These are phyloP conservation scores for Capitulum mitella DNA, from an alignment of 2,888 invertebrate species.

Conservation along the genomic window DNA sequence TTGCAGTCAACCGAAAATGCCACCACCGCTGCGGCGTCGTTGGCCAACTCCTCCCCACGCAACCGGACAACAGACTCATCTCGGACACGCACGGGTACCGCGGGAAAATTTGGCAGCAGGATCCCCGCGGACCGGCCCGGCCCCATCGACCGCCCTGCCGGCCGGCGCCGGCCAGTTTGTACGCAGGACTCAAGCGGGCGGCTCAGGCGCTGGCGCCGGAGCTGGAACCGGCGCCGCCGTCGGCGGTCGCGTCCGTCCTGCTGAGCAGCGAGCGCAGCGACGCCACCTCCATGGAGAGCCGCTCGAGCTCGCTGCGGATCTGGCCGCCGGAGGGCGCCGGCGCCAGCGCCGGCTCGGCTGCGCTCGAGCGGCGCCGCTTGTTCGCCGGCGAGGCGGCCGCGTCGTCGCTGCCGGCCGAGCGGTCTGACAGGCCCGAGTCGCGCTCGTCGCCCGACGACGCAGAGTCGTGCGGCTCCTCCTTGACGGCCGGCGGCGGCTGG, in stretches of 20 bases:
- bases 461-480: conserved; percentile 68
- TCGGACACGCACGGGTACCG: neutral
- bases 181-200: neutral
- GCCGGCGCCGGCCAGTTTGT: neutral
- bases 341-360: conserved; percentile 27
- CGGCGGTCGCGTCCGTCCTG: neutral
- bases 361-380: neutral
- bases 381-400: conserved; percentile 26
- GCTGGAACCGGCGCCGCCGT: no score
- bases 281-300: conserved; percentile 83
- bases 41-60: neutral
- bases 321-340: conserved; percentile 30
- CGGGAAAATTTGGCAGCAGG: neutral
- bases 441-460: conserved; percentile 71
- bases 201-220: neutral
- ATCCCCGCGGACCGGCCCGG: neutral
- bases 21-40: neutral
- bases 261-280: conserved; percentile 58
- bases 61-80: neutral
- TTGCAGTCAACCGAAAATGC: no score
- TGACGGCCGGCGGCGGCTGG: conserved; percentile 62
- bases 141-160: neutral
- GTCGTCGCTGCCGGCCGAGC: conserved; percentile 31
- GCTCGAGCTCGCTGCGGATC: conserved; percentile 62
- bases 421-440: conserved; percentile 72